Conservation (phyloP, 2,797 vertebrate species). For the Melanotaenia maccullochi region DNA sequence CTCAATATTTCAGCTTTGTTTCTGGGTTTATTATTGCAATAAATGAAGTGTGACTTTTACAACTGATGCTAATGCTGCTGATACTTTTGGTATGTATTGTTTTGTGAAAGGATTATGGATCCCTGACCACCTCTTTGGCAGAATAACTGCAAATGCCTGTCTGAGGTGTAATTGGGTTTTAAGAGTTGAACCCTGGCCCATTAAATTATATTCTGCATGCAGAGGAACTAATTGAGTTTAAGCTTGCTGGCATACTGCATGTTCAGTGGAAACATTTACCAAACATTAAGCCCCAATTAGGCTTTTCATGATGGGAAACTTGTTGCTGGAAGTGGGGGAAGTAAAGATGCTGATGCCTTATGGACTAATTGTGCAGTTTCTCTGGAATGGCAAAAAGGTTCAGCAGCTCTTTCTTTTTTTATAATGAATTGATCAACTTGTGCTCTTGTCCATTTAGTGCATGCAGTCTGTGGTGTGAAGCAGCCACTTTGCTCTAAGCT, state of each 20-base stretch:
- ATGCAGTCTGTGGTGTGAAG: slow-evolving; percentile 32
- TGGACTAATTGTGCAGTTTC: slow-evolving; percentile 3
- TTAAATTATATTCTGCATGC: slow-evolving; percentile 76
- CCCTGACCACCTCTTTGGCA: slow-evolving; percentile 59
- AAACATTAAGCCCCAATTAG: slow-evolving; percentile 78
- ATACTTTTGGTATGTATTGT: slow-evolving; percentile 34
- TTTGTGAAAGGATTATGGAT: slow-evolving; percentile 32
- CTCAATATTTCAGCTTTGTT: neutral
- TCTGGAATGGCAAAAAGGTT: slow-evolving; percentile 1
- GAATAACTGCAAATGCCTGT: slow-evolving; percentile 71
- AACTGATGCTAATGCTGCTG: slow-evolving; percentile 18
- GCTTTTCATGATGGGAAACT: slow-evolving; percentile 66
- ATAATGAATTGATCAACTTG: slow-evolving; percentile 18
- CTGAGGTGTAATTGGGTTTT: slow-evolving; percentile 80
- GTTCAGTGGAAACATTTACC: slow-evolving; percentile 80
- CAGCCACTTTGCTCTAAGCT: slow-evolving; percentile 35
- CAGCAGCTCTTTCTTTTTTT: slow-evolving; percentile 8
- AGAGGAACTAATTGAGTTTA: slow-evolving; percentile 79
- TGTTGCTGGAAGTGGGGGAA: slow-evolving; percentile 61
- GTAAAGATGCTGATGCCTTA: slow-evolving; percentile 35
- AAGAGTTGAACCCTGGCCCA: slow-evolving; percentile 74
- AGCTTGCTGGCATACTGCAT: slow-evolving; percentile 76
- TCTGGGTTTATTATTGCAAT: slow-evolving; percentile 4
- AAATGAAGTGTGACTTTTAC: neutral
- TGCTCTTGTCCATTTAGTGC: slow-evolving; percentile 4